Percentiles rank a stretch among this genome's conserved stretches.
Evolutionary conservation across 2,797 vertebrate genomes (phyloP).

Genomic region (Bradypus variegatus): DNA sequence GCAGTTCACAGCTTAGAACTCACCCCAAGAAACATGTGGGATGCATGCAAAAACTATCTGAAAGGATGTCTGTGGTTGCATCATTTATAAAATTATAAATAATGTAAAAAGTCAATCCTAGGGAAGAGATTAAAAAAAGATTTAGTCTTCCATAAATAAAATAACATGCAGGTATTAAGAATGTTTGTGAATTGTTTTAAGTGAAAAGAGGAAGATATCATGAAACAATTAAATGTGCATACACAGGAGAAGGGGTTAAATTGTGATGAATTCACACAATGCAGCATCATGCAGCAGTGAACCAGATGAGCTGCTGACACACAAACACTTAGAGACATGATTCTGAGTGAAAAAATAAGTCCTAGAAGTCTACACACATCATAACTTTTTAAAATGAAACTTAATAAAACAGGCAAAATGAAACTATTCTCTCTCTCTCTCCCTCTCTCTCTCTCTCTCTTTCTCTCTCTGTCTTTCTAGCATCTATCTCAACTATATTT

Average conservation of each 20-base stretch:
- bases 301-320: rapidly evolving
- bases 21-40: background rate
- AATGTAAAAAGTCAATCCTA: background rate
- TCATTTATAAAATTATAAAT: background rate
- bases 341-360: background rate
- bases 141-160: background rate
- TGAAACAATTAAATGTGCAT: background rate
- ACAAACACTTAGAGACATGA: background rate
- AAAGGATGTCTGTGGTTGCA: background rate
- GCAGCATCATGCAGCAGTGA: background rate
- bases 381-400: background rate
- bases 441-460: no score
- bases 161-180: background rate
- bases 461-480: no score
- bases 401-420: background rate
- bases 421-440: background rate
- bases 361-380: background rate
- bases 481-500: background rate
- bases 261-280: rapidly evolving
- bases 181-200: background rate
- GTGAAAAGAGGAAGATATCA: background rate
- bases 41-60: background rate
- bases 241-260: background rate
- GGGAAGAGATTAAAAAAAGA: background rate
- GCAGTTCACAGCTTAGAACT: background rate